A percentile compares a stretch with the other conserved stretches of the same genome.
These are phyloP conservation scores for Rousettus madagascariensis DNA, from an alignment of 2,797 vertebrate genomes.

Conservation along the genomic window DNA sequence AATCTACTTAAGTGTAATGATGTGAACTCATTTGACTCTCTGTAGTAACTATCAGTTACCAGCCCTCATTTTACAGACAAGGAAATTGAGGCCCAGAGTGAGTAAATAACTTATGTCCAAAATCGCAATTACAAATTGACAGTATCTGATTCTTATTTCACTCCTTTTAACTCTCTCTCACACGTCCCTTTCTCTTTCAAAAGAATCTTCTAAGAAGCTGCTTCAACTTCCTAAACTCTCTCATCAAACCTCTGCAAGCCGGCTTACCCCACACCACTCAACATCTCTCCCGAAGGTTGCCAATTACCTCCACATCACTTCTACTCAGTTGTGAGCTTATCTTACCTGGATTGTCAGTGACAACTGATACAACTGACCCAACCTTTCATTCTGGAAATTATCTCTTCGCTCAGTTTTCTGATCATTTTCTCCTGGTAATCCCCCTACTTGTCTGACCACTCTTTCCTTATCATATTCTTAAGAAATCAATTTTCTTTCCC, in stretches of 20 bases:
- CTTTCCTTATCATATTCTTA: conserved; percentile 16
- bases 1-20: neutral
- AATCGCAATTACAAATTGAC: neutral
- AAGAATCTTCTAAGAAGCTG: neutral
- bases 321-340: neutral
- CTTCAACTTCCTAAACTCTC: neutral
- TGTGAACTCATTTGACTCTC: neutral
- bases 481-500: neutral
- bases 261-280: neutral
- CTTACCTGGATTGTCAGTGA: neutral
- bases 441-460: neutral
- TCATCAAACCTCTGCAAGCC: neutral
- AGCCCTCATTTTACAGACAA: neutral
- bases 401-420: neutral
- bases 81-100: neutral
- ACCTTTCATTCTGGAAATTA: conserved; percentile 25
- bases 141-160: too few relatives aligned
- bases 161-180: neutral
- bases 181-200: neutral
- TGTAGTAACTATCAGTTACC: neutral
- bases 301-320: neutral
- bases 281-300: neutral
- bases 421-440: neutral
- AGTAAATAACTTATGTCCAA: neutral
- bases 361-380: neutral